Conservation (phyloP, 2,113 vertebrate genomes). For the Chaenogobius annularis region DNA sequence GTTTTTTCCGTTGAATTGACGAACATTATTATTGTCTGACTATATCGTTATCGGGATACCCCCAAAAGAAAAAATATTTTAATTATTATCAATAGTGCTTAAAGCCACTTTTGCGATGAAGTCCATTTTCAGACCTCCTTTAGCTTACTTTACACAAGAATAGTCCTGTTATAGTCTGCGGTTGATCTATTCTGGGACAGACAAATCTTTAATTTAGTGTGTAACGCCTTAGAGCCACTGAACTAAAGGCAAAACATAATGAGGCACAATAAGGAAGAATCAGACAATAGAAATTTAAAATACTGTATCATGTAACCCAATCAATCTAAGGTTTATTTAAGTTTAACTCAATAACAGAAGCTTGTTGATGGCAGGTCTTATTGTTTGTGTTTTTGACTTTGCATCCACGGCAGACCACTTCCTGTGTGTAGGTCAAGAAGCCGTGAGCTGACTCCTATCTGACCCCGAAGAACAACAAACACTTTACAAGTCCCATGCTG, state of each 20-base stretch:
- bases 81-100: too few species aligned
- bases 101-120: too few species aligned
- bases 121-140: too few species aligned
- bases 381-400: neutral
- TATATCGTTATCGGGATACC: too few species aligned
- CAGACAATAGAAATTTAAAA: neutral
- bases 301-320: neutral
- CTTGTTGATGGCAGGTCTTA: neutral
- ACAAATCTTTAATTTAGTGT: too few species aligned
- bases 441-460: neutral
- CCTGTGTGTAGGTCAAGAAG: neutral
- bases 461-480: constrained; percentile 5
- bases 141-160: too few species aligned
- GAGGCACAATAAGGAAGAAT: neutral
- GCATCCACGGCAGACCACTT: neutral
- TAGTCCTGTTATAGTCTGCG: too few species aligned
- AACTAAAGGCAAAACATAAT: neutral
- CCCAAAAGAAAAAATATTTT: too few species aligned
- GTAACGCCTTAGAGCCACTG: too few species aligned
- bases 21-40: too few species aligned
- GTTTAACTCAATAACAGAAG: neutral
- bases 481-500: neutral
- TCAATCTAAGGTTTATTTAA: neutral
- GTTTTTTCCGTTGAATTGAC: too few species aligned
- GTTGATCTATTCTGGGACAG: too few species aligned